Base-by-base conservation (phyloP, 2,797 vertebrate genomes). In the Chaenodraco wilsoni region DNA sequence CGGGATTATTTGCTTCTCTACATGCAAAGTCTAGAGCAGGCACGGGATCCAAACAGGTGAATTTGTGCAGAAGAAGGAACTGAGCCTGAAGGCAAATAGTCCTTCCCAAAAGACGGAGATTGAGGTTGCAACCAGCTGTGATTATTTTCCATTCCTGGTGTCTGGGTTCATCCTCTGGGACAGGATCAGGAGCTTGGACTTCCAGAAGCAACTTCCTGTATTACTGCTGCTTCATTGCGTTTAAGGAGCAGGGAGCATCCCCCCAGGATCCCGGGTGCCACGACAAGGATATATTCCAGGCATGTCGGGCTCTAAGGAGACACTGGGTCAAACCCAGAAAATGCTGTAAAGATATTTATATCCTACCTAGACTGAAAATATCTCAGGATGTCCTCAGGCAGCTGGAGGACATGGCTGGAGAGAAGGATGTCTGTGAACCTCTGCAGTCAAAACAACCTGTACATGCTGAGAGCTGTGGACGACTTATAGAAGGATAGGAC, bases 351-450 rank as follows among this genome's bases (percentile, higher is more conserved):
- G 62, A 55, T 66, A 37, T 50, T 50, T 10, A 41, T 55, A 33
- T 56, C 54, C 16, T 23, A 27, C 52, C 45, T 61, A 37, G 43
- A 58, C 52, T 49, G 48, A 74, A 75, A 62, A 31, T 37, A 37
- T 37, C 33, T 37, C 33, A 37, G 33, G 33, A 37, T 37, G 6
- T 12, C 48, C 58, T 48, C 45, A 49, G 57, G 50, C 65, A 67
- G 12, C 44, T 37, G 43, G 4, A 65, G 45, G 21, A 57, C 46
- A 23, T n/a, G 17, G 21, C 12, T 66, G n/a, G 21, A 65, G 17
- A 64, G 44, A 61, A 12, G 12, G 49, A 62, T 61, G 15, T 50
- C 8, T 33, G 27, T 9, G 3, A 40, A 75, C 17, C 15, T 68
- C 15, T 72, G 3, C 43, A 52, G 58, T 43, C 17, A 27, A 19